Evolutionary conservation across 2,888 invertebrate species (phyloP).

Genomic region (Diarsia mendica): DNA sequence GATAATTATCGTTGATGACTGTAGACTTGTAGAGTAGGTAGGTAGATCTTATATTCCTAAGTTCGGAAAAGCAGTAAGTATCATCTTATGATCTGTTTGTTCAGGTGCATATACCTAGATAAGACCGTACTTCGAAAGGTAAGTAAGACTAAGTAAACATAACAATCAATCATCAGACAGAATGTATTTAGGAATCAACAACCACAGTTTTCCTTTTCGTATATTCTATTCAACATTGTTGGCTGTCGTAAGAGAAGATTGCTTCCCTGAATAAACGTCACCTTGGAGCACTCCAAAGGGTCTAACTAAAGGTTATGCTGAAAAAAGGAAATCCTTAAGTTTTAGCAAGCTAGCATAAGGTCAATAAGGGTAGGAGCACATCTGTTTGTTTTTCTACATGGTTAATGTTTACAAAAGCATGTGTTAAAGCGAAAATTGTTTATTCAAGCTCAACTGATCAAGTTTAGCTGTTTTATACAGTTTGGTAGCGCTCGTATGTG

Average conservation of each 20-base stretch:
- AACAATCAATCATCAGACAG: not conserved
- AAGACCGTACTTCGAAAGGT: not conserved
- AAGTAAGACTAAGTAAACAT: not conserved
- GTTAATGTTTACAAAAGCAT: conserved; percentile 8
- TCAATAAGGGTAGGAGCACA: not conserved
- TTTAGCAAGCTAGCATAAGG: not conserved
- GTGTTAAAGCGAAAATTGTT: conserved; percentile 14
- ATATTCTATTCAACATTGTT: not conserved
- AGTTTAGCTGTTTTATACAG: conserved; percentile 8
- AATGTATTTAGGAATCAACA: not conserved
- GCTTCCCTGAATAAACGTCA: not conserved
- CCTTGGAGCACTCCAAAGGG: not conserved
- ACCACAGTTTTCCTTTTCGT: not conserved
- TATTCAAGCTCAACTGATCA: conserved; percentile 7
- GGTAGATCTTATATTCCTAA: not conserved
- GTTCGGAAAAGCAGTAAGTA: not conserved
- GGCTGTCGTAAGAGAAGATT: not conserved
- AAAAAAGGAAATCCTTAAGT: not conserved
- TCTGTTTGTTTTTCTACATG: not conserved
- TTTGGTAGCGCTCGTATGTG: conserved; percentile 19
- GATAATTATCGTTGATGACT: conserved; percentile 18
- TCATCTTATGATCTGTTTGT: not conserved
- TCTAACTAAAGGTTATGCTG: not conserved
- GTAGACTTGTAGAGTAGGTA: not conserved
- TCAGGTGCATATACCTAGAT: not conserved